Evolutionary conservation across 2,113 vertebrate species (phyloP).

Genomic region (Cynocephalus volans): DNA sequence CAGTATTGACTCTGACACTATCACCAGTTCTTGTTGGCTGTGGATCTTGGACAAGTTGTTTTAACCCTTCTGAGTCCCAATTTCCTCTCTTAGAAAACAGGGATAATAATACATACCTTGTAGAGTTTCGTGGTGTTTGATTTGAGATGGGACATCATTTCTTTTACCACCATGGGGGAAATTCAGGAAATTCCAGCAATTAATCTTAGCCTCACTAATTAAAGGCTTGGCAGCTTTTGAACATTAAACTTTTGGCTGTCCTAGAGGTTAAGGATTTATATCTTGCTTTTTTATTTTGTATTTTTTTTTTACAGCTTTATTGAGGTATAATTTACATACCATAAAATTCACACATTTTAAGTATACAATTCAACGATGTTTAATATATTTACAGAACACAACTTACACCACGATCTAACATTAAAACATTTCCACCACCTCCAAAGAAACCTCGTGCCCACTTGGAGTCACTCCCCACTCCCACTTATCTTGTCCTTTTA

Average conservation of each 20-base stretch:
- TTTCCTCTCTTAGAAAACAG: slow-evolving; percentile 19
- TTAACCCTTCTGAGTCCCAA: background rate
- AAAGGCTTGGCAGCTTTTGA: slow-evolving; percentile 49
- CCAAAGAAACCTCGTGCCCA: background rate
- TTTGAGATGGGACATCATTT: background rate
- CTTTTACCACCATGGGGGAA: slow-evolving; percentile 13
- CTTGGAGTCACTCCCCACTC: background rate
- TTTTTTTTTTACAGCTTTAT: background rate
- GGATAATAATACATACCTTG: background rate
- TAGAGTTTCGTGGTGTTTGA: background rate
- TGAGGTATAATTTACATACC: background rate
- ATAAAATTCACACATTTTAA: slow-evolving; percentile 35
- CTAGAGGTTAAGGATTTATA: slow-evolving; percentile 21
- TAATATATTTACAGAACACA: background rate
- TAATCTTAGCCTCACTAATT: slow-evolving; percentile 65
- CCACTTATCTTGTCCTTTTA: slow-evolving; percentile 4
- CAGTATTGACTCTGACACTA: too few species aligned
- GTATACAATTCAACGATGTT: slow-evolving; percentile 8
- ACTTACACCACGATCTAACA: background rate
- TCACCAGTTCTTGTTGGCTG: background rate
- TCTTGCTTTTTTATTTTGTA: background rate
- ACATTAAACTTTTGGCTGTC: slow-evolving; percentile 21
- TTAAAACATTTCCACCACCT: slow-evolving; percentile 15
- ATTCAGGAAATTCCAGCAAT: slow-evolving; percentile 57
- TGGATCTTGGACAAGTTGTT: background rate